These are phyloP conservation scores for Nymphalis io DNA, from an alignment of 1,140 invertebrate genomes.

Conservation along the genomic window DNA sequence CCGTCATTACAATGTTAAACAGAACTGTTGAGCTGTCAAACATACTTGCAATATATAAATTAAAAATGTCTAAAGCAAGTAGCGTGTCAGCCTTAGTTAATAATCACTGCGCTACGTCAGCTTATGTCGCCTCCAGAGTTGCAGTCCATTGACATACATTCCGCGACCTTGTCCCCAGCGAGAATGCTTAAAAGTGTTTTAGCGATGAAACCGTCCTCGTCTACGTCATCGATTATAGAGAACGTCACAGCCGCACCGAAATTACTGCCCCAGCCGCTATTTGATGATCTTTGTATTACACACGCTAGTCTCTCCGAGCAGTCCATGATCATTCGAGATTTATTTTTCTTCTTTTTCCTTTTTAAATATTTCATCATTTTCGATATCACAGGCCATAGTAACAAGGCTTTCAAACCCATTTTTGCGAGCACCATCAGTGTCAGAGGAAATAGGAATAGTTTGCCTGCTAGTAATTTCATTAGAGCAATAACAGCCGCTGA, in stretches of 20 bases:
- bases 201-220: constrained; percentile 63
- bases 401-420: constrained; percentile 64
- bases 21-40: too few species aligned
- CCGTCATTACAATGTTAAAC: too few species aligned
- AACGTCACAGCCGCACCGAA: constrained; percentile 67
- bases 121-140: constrained; percentile 69
- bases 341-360: constrained; percentile 65
- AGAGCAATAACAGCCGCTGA: constrained; percentile 64
- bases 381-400: constrained; percentile 72
- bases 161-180: constrained; percentile 69
- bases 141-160: constrained; percentile 76
- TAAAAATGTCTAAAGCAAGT: not conserved
- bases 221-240: constrained; percentile 66
- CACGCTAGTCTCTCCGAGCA: constrained; percentile 70
- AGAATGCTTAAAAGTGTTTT: constrained; percentile 68
- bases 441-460: constrained; percentile 65
- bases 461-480: constrained; percentile 66
- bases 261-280: constrained; percentile 60
- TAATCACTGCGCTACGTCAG: constrained; percentile 47
- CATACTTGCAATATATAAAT: too few species aligned
- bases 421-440: constrained; percentile 62
- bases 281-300: constrained; percentile 60
- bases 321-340: constrained; percentile 62
- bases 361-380: constrained; percentile 74
- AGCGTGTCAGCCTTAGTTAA: constrained; percentile 6